Evolutionary conservation across 1,140 invertebrate genomes (phyloP).

Genomic region (Pectinophora gossypiella): DNA sequence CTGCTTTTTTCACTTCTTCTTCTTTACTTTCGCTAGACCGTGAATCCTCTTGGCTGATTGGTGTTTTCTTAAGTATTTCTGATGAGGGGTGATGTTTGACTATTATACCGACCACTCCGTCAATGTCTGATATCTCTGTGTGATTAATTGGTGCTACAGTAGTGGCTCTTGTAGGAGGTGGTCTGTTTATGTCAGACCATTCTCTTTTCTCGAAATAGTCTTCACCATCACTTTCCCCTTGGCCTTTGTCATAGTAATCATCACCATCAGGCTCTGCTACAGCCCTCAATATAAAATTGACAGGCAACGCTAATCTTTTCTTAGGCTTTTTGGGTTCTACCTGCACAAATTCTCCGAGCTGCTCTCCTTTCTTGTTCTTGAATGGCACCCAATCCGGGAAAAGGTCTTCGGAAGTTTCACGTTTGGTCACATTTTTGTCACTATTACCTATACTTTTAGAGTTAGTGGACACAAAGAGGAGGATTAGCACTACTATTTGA

Average conservation of each 20-base stretch:
- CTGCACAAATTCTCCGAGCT: conserved; percentile 52
- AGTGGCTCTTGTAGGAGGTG: conserved; percentile 24
- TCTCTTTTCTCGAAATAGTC: conserved; percentile 63
- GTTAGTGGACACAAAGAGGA: not conserved
- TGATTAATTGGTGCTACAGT: conserved; percentile 20
- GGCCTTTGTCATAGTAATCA: conserved; percentile 46
- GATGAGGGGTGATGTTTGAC: conserved; percentile 24
- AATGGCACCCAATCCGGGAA: conserved; percentile 65
- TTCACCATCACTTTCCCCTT: conserved; percentile 44
- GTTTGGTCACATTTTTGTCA: conserved; percentile 48
- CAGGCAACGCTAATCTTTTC: conserved; percentile 53
- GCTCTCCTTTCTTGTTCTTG: conserved; percentile 58
- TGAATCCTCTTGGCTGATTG: too few relatives aligned
- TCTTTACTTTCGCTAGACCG: too few relatives aligned
- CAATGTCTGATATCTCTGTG: conserved; percentile 48
- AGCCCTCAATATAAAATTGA: conserved; percentile 49
- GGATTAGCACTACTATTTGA: not conserved
- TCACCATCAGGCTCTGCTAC: conserved; percentile 42
- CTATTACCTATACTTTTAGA: conserved; percentile 33
- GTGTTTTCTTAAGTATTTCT: too few relatives aligned
- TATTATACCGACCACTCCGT: conserved; percentile 53
- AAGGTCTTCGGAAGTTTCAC: conserved; percentile 38
- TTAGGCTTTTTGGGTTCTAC: conserved; percentile 46
- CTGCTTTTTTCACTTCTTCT: conserved; percentile 11
- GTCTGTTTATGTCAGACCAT: conserved; percentile 49